Conservation (phyloP, 2,797 vertebrate genomes). For the Eulemur coronatus region DNA sequence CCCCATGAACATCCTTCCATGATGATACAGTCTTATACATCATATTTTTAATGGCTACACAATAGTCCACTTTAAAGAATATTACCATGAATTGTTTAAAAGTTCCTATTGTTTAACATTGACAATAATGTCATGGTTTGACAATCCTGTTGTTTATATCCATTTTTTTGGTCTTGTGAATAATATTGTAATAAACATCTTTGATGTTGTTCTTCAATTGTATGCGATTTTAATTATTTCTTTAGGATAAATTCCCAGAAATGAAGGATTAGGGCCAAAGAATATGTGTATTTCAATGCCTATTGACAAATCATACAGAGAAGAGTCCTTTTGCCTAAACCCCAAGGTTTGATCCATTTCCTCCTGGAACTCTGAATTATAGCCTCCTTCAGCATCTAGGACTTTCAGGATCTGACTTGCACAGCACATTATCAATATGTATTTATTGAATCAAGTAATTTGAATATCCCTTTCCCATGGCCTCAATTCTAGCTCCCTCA, state of each 20-base stretch:
- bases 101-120: neutral
- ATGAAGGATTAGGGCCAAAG: neutral
- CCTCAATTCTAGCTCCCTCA: neutral
- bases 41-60: neutral
- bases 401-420: neutral
- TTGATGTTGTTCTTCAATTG: neutral
- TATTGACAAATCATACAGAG: neutral
- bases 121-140: neutral
- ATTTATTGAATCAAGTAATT: neutral
- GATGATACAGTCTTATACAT: neutral
- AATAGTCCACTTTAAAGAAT: neutral
- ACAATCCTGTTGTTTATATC: neutral
- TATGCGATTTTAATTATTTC: neutral
- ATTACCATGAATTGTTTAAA: neutral
- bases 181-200: neutral
- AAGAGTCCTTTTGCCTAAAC: neutral
- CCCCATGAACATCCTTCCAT: neutral
- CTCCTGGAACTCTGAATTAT: conserved; percentile 1
- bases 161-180: conserved; percentile 9
- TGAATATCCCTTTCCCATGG: neutral
- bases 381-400: neutral
- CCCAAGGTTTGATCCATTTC: neutral
- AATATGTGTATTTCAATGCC: neutral
- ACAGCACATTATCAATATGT: neutral
- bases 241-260: conserved; percentile 29